These are phyloP conservation scores for Gambusia affinis DNA, from an alignment of 2,113 vertebrate species.

Conservation along the genomic window DNA sequence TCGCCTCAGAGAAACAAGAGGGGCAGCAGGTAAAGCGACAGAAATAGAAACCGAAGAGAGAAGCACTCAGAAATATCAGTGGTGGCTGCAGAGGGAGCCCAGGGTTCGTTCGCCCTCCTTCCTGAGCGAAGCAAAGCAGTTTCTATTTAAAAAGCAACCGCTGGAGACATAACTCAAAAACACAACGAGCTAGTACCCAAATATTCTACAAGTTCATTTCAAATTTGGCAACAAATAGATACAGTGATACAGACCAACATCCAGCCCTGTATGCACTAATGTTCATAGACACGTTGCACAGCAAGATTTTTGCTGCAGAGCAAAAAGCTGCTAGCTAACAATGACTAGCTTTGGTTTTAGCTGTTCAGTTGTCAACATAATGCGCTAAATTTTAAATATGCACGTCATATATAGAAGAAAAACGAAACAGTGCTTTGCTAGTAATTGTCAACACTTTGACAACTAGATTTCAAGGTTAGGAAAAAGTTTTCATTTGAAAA, in stretches of 20 bases:
- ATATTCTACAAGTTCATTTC: constrained; percentile 9
- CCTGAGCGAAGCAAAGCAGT: constrained; percentile 43
- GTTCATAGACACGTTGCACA: too few species aligned
- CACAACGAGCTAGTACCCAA: constrained; percentile 17
- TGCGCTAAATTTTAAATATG: too few species aligned
- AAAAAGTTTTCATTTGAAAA: too few species aligned
- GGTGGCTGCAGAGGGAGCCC: constrained; percentile 25
- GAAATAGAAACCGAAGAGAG: background rate
- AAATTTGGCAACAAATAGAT: background rate
- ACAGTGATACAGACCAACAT: background rate
- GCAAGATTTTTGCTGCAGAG: too few species aligned
- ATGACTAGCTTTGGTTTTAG: too few species aligned
- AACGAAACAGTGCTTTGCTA: too few species aligned
- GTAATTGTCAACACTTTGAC: too few species aligned
- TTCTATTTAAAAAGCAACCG: constrained; percentile 33
- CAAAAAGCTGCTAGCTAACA: too few species aligned
- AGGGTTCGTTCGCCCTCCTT: constrained; percentile 15
- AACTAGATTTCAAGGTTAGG: too few species aligned
- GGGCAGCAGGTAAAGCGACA: background rate
- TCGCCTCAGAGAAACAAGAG: constrained; percentile 2
- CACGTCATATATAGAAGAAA: too few species aligned
- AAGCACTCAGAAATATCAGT: constrained; percentile 20
- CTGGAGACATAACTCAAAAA: constrained; percentile 28
- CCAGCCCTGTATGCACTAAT: background rate
- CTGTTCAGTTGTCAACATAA: too few species aligned